phyloP scores from a whole-genome alignment of 2,113 vertebrate genomes.

The Ailurus styani region DNA sequence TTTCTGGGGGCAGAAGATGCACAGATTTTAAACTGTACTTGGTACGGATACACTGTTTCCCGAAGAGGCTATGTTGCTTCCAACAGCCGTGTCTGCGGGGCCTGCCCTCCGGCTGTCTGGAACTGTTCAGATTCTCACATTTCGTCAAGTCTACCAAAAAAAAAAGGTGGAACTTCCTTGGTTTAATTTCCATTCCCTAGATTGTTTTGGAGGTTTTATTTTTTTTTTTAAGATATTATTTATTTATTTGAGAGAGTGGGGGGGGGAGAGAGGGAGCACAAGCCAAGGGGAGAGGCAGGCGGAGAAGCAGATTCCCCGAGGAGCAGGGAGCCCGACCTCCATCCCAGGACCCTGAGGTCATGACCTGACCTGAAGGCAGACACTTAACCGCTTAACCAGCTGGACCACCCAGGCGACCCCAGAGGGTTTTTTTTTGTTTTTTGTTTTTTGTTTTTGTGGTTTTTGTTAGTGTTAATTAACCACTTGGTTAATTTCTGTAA shows the following conservation, averaged over 20 bases:
- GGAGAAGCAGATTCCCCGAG: neutral
- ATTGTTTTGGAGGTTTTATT: neutral
- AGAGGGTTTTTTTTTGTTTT: neutral
- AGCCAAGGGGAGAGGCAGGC: too few relatives aligned
- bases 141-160: fast-evolving
- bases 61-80: neutral
- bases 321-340: fast-evolving
- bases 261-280: neutral
- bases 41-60: fast-evolving
- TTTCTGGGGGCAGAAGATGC: neutral
- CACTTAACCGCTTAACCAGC: neutral
- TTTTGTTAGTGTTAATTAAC: neutral
- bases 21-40: too few relatives aligned
- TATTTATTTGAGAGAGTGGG: neutral
- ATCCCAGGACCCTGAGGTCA: neutral
- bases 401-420: neutral
- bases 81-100: fast-evolving
- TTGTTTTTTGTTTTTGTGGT: neutral
- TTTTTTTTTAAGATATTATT: neutral
- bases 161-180: neutral
- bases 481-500: neutral
- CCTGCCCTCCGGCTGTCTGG: neutral
- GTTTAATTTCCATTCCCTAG: neutral
- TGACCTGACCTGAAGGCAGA: neutral
- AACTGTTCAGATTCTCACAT: neutral